Conservation (phyloP, 2,797 vertebrate genomes). For the Chaetodon trifasciatus region DNA sequence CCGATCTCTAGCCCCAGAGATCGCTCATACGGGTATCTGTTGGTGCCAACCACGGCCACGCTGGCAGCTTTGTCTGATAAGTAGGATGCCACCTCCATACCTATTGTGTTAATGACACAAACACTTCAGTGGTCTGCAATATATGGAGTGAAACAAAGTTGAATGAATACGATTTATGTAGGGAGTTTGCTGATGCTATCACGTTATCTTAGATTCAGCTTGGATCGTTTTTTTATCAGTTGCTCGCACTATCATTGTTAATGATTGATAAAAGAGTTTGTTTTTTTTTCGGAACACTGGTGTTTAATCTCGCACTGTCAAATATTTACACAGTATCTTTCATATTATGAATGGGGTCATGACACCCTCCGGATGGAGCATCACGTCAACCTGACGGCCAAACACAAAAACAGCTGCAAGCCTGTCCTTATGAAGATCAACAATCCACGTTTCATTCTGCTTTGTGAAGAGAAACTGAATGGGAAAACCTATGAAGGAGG, state of each 20-base stretch:
- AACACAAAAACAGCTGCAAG: not conserved
- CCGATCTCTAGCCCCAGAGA: conserved; percentile 88
- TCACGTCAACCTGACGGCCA: not conserved
- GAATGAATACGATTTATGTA: too few species aligned
- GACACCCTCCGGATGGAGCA: not conserved
- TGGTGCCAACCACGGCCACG: conserved; percentile 85
- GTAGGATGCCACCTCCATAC: conserved; percentile 92
- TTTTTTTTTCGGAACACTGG: too few species aligned
- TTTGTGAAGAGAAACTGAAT: not conserved
- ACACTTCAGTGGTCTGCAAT: not conserved
- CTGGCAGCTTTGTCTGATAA: conserved; percentile 87
- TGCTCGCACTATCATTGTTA: too few species aligned
- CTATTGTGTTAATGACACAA: conserved; percentile 70
- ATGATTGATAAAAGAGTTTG: too few species aligned
- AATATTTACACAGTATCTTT: not conserved
- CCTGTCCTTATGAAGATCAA: not conserved
- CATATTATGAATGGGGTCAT: not conserved
- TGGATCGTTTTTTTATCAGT: too few species aligned
- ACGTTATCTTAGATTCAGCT: too few species aligned
- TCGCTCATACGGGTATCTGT: conserved; percentile 81
- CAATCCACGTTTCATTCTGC: not conserved
- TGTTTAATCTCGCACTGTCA: not conserved
- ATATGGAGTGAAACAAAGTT: not conserved
- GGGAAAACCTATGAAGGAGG: conserved; percentile 90
- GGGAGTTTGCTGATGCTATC: too few species aligned